Conservation (phyloP, 2,888 invertebrate species). For the Lasioglossum leucozonium region DNA sequence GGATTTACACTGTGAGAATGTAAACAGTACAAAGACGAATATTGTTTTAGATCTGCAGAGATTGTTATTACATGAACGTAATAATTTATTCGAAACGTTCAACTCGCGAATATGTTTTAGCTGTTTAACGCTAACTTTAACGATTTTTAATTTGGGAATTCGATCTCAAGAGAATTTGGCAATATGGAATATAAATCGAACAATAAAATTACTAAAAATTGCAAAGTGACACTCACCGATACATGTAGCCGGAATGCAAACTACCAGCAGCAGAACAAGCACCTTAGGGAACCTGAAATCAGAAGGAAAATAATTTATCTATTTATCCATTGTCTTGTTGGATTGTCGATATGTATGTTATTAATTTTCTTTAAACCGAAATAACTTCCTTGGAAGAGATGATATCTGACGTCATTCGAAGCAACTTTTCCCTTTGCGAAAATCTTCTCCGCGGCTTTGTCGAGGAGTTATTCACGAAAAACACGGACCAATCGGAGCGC, state of each 20-base stretch:
- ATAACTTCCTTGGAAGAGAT: no score
- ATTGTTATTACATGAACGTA: not conserved
- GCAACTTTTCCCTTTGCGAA: no score
- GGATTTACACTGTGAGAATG: not conserved
- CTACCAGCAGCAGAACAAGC: constrained; percentile 69
- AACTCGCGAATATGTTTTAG: not conserved
- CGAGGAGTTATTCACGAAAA: no score
- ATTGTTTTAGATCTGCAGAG: not conserved
- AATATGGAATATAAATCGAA: not conserved
- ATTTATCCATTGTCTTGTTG: constrained; percentile 50
- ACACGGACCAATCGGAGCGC: no score
- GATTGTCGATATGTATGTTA: no score
- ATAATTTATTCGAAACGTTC: not conserved
- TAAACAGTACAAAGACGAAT: not conserved
- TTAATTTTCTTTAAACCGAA: no score
- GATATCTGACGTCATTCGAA: no score
- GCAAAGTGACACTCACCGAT: constrained; percentile 73
- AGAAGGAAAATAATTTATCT: constrained; percentile 58
- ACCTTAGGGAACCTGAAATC: constrained; percentile 74
- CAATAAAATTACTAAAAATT: not conserved
- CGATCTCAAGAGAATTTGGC: not conserved
- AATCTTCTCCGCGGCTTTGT: no score
- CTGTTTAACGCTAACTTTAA: no score
- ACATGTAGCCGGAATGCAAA: constrained; percentile 75
- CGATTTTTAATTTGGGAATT: not conserved